A percentile compares a stretch with the other conserved stretches of the same genome.
Conservation (phyloP, 1,140 invertebrate species). For the Agrilus planipennis region DNA sequence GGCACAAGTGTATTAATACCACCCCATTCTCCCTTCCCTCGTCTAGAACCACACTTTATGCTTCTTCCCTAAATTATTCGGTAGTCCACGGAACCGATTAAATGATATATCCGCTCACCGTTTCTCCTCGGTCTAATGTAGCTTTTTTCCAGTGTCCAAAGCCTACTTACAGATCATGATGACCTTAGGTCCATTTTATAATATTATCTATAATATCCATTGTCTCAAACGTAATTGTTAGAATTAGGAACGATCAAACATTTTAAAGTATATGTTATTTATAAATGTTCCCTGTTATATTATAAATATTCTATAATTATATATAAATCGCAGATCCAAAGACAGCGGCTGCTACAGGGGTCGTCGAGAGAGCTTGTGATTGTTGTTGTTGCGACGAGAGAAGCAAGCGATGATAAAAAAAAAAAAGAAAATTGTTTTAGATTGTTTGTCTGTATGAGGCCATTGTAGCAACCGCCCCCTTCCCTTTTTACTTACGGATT, state of each 20-base stretch:
- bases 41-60: background rate
- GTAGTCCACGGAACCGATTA: background rate
- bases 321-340: conserved; percentile 1
- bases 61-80: background rate
- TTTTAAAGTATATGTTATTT: conserved; percentile 32
- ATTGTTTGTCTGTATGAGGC: background rate
- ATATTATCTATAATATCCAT: conserved; percentile 12
- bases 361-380: background rate
- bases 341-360: background rate
- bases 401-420: background rate
- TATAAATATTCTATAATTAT: conserved; percentile 32
- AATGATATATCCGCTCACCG: background rate
- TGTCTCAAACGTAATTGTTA: too few relatives aligned
- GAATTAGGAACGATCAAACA: conserved; percentile 29
- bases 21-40: too few relatives aligned
- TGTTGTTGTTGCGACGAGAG: too few relatives aligned
- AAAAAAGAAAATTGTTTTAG: conserved; percentile 1
- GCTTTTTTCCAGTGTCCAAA: conserved; percentile 30
- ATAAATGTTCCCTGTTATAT: conserved; percentile 37
- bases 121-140: conserved; percentile 23
- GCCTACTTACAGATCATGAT: conserved; percentile 28
- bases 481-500: background rate
- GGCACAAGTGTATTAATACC: too few relatives aligned
- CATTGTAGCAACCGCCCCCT: background rate
- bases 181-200: conserved; percentile 26